Base-by-base conservation (phyloP, 2,888 invertebrate species). In the Protophormia terraenovae region DNA sequence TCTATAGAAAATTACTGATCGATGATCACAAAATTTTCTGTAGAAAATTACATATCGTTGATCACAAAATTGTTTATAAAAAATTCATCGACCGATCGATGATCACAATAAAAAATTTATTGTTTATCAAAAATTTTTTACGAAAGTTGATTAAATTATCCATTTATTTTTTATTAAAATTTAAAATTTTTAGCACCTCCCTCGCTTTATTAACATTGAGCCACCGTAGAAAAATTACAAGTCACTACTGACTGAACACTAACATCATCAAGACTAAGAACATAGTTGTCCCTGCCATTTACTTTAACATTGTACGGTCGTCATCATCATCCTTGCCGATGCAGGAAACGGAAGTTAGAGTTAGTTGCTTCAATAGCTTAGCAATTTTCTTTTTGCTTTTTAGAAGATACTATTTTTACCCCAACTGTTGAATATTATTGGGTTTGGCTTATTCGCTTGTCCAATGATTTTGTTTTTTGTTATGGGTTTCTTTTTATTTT, bases 301-400 rank as follows among this genome's bases (percentile, higher is more conserved):
- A 67, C 75, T 71, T 78, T 45, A 38, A 1, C 64, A 19, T 55
- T 55, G 66, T 12, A 12, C 14, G 35, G 29, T 32, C 47, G 24
- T n/a, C 83, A 55, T 32, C 55, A 14, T 12, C 22, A 2, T 41
- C 45, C 19, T 53, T 38, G 16, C 50, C 69, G 27, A 69, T 53
- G 62, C 69, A 86, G 87, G 86, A 86, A 86, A 73, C 86, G 87
- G 86, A 87, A 87, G 86, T 87, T 64, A 83, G 84, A 84, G 87
- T 86, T 87, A 86, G 83, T 83, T 85, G 85, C 87, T 83, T 84
- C 80, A 87, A 86, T 84, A 71, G 80, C 80, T 79, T 55, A 71
- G 71, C 60, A 86, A 71, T 73, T 76, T 83, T 69, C 66, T 41
- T 77, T 10, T 12, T 80, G 47, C 60, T 62, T n/a, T 27, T 24